Conservation (phyloP, 1,140 invertebrate species). For the Mycetomoellerius zeteki region DNA sequence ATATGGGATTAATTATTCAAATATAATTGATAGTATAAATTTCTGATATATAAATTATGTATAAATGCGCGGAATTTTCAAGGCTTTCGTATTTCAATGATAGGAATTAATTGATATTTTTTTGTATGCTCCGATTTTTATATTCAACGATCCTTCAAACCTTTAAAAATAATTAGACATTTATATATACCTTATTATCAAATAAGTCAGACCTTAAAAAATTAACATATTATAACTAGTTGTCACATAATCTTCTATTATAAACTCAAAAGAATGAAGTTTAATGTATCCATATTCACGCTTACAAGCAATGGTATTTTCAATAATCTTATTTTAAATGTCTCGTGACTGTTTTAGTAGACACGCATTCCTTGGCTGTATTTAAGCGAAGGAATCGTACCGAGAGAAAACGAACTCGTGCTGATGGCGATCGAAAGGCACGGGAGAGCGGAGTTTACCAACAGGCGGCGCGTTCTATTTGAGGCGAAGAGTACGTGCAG, state of each 20-base stretch:
- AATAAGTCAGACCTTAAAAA: no score
- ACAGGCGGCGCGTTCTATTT: conserved; percentile 75
- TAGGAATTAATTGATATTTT: no score
- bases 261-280: not conserved
- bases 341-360: not conserved
- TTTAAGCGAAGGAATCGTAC: conserved; percentile 8
- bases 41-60: no score
- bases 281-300: not conserved
- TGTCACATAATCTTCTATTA: not conserved
- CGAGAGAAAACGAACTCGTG: conserved; percentile 3
- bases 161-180: no score
- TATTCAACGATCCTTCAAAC: no score
- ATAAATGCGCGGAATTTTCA: no score
- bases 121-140: no score
- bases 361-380: conserved; percentile 6
- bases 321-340: conserved; percentile 1
- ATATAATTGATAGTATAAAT: no score
- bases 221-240: not conserved
- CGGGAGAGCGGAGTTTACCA: conserved; percentile 72
- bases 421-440: conserved; percentile 36
- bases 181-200: no score
- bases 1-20: no score
- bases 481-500: conserved; percentile 71
- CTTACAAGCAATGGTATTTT: not conserved
- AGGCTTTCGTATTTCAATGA: no score